Evolutionary conservation across 2,888 invertebrate genomes (phyloP).

Genomic region (Cosmia trapezina): DNA sequence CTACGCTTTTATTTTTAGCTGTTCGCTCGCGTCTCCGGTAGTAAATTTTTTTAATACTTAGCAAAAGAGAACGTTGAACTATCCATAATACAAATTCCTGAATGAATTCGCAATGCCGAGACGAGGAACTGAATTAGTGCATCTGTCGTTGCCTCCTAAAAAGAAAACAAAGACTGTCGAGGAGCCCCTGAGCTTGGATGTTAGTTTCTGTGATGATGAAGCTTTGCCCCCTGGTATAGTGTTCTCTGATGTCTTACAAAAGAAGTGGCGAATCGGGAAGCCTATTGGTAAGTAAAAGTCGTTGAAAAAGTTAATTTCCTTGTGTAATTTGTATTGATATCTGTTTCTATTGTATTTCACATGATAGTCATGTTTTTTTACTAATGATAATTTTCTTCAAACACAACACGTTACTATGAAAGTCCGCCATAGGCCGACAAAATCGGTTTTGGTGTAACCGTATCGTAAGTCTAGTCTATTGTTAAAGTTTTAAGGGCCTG

Average conservation of each 20-base stretch:
- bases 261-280: constrained; percentile 96
- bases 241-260: constrained; percentile 94
- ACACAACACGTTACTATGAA: background rate
- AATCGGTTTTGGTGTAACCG: no score
- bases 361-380: background rate
- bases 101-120: constrained; percentile 79
- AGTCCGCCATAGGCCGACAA: no score
- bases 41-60: constrained; percentile 6
- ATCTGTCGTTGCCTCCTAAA: constrained; percentile 78
- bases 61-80: constrained; percentile 30
- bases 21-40: constrained; percentile 7
- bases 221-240: constrained; percentile 93
- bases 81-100: constrained; percentile 38
- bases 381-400: background rate
- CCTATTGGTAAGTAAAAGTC: constrained; percentile 92
- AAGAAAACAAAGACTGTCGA: constrained; percentile 79
- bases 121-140: constrained; percentile 79
- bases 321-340: background rate
- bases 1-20: constrained; percentile 51
- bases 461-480: no score
- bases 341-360: background rate
- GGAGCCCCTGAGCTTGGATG: constrained; percentile 78
- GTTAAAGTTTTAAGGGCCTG: no score
- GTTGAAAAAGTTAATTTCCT: background rate
- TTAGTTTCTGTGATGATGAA: constrained; percentile 85